Evolutionary conservation across 2,888 invertebrate genomes (phyloP).

Genomic region (Saturnia japonica): DNA sequence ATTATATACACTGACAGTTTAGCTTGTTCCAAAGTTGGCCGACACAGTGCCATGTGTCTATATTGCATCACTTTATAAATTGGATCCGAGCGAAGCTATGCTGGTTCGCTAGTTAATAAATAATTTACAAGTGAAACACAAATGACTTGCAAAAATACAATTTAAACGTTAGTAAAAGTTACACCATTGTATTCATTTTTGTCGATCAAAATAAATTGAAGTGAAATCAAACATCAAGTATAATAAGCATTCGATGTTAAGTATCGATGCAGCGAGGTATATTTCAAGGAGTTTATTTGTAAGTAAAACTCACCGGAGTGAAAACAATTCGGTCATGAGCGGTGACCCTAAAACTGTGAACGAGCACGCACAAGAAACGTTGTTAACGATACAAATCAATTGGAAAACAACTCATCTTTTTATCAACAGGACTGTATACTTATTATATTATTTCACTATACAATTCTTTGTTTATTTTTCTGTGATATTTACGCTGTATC

Average conservation of each 20-base stretch:
- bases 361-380: slow-evolving; percentile 1
- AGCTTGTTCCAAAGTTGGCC: no score
- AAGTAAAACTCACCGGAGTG: background rate
- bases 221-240: background rate
- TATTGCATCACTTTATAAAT: no score
- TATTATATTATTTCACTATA: background rate
- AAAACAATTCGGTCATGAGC: slow-evolving; percentile 4
- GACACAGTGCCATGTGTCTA: no score
- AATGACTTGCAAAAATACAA: background rate
- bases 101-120: no score
- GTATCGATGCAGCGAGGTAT: background rate
- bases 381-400: slow-evolving; percentile 10
- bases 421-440: background rate
- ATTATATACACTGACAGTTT: no score
- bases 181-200: background rate
- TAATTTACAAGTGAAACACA: background rate
- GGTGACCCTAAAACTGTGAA: background rate
- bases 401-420: background rate
- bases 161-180: background rate
- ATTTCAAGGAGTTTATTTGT: background rate
- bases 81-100: no score
- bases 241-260: no score
- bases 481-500: background rate
- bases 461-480: background rate
- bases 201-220: background rate